Percentiles rank a stretch among this genome's conserved stretches.
These are phyloP conservation scores for Smittia aterrima DNA, from an alignment of 2,888 invertebrate genomes.

Conservation along the genomic window DNA sequence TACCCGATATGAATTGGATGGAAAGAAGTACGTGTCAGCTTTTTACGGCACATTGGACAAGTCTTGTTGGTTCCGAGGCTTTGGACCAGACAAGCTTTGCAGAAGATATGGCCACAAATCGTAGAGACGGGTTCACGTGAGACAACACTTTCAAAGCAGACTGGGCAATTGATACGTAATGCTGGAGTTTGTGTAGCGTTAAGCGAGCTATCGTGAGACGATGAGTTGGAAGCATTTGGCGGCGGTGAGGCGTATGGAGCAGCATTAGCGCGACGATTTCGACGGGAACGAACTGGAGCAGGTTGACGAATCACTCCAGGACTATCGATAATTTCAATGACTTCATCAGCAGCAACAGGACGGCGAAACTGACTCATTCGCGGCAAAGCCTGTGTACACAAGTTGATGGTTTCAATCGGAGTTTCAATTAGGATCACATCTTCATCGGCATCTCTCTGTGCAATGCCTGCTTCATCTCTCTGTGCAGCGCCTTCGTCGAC, in stretches of 20 bases:
- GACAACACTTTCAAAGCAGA: background rate
- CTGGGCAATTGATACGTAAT: background rate
- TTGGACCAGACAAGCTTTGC: background rate
- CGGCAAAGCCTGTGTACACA: background rate
- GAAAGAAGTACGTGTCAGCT: too few relatives aligned
- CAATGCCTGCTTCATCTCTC: too few relatives aligned
- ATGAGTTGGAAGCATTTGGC: background rate
- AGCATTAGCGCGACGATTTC: background rate
- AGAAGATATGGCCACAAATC: background rate
- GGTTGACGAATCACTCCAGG: background rate
- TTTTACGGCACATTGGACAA: background rate
- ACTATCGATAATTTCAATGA: background rate
- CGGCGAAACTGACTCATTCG: background rate
- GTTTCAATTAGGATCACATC: background rate
- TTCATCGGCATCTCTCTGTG: background rate
- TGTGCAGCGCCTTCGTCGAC: too few relatives aligned
- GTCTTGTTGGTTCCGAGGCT: background rate
- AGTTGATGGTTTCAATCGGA: background rate
- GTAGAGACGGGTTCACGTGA: background rate
- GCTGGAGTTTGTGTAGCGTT: background rate
- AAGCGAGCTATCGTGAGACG: background rate
- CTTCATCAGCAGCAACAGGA: background rate
- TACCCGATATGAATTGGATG: too few relatives aligned
- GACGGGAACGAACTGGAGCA: background rate
- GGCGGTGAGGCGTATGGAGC: too few relatives aligned